Conservation (phyloP, 2,113 vertebrate species). For the Poeciliopsis prolifica region DNA sequence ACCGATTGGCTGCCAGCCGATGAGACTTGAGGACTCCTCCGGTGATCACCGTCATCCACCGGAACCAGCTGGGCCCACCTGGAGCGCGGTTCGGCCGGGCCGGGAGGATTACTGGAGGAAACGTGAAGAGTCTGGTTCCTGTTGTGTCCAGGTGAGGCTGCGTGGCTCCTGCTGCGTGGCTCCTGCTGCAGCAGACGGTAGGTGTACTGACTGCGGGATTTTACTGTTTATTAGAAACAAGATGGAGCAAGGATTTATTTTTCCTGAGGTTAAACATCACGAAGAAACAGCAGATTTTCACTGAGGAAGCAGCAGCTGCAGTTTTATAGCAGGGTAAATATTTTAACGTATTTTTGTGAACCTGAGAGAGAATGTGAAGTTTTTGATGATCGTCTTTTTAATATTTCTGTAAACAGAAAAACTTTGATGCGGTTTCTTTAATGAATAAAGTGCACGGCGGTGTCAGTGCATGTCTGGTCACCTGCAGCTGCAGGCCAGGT, state of each 20-base stretch:
- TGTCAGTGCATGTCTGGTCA: neutral
- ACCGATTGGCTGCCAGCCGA: neutral
- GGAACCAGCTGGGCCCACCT: neutral
- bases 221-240: too few relatives aligned
- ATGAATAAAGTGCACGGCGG: too few relatives aligned
- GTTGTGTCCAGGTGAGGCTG: neutral
- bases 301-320: too few relatives aligned
- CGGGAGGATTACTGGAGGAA: neutral
- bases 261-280: too few relatives aligned
- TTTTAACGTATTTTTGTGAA: too few relatives aligned
- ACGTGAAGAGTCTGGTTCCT: neutral
- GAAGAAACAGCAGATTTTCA: too few relatives aligned
- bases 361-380: too few relatives aligned
- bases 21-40: neutral
- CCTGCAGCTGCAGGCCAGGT: neutral
- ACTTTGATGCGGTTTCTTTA: neutral
- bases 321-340: too few relatives aligned
- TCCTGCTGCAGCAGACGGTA: neutral
- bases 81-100: neutral
- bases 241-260: too few relatives aligned
- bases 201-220: neutral
- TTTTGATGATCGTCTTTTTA: too few relatives aligned
- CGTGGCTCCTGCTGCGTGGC: too few relatives aligned
- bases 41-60: neutral
- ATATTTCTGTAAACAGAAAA: neutral